A percentile compares a stretch with the other conserved stretches of the same genome.
Evolutionary conservation across 2,113 vertebrate species (phyloP).

Genomic region (Periophthalmodon schlosseri): DNA sequence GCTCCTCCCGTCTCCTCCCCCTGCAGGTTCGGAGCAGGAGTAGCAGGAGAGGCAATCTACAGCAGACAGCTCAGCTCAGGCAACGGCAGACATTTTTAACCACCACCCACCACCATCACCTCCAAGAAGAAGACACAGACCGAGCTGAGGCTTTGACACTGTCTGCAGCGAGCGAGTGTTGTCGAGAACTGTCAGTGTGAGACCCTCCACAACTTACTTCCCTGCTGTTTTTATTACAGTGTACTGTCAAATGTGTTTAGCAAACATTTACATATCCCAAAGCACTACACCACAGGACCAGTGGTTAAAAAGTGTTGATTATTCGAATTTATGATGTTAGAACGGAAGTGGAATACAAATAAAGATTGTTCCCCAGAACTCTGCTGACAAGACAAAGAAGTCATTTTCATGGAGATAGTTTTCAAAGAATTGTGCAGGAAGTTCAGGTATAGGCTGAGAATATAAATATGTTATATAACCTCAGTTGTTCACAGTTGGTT

Average conservation of each 20-base stretch:
- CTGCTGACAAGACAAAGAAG: slow-evolving; percentile 36
- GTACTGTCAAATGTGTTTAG: slow-evolving; percentile 59
- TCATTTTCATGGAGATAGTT: slow-evolving; percentile 18
- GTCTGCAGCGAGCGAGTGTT: slow-evolving; percentile 38
- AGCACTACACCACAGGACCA: slow-evolving; percentile 41
- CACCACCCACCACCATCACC: slow-evolving; percentile 20
- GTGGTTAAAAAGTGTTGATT: slow-evolving; percentile 46
- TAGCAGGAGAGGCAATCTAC: slow-evolving; percentile 22
- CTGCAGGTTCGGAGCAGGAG: slow-evolving; percentile 27
- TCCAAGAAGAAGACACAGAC: slow-evolving; percentile 25
- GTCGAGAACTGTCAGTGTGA: slow-evolving; percentile 55
- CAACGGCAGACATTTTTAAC: slow-evolving; percentile 35
- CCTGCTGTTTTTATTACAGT: slow-evolving; percentile 55
- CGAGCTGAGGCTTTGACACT: slow-evolving; percentile 42
- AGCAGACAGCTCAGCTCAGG: slow-evolving; percentile 24
- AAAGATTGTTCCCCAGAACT: slow-evolving; percentile 13
- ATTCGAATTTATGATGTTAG: slow-evolving; percentile 37
- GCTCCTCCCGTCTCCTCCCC: not conserved
- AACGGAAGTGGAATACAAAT: slow-evolving; percentile 59
- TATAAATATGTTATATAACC: not conserved
- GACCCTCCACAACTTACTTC: slow-evolving; percentile 35
- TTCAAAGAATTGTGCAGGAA: slow-evolving; percentile 18
- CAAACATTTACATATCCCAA: slow-evolving; percentile 49
- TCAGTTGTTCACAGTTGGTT: not conserved
- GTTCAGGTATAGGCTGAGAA: not conserved